phyloP scores from a whole-genome alignment of 2,113 vertebrate species.

The Myrmecophaga tridactyla region DNA sequence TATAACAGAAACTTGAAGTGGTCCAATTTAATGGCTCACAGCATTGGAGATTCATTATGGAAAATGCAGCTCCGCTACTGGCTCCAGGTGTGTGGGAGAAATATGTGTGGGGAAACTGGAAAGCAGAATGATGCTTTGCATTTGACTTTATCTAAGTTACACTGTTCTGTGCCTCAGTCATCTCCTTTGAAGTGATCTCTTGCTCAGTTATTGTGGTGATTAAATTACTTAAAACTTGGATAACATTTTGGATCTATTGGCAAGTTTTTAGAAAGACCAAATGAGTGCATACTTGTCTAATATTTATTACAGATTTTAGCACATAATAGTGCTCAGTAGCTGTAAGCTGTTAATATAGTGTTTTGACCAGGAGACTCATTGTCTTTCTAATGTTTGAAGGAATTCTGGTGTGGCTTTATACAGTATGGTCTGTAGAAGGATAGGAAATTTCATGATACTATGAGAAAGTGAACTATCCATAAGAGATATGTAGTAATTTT shows the following conservation, averaged over 20 bases:
- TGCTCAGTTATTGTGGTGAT: no score
- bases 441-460: background rate
- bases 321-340: background rate
- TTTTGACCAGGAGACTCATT: background rate
- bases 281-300: background rate
- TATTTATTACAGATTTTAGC: background rate
- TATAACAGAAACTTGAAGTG: background rate
- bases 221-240: no score
- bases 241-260: no score
- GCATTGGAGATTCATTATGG: background rate
- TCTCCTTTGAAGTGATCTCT: background rate
- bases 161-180: background rate
- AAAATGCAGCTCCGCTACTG: no score
- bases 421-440: background rate
- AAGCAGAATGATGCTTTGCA: no score
- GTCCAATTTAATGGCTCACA: no score
- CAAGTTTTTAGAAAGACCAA: no score
- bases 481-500: background rate
- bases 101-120: no score
- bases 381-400: background rate
- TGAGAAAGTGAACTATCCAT: background rate
- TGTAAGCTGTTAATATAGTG: background rate
- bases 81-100: no score
- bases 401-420: background rate
- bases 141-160: background rate